Conservation (phyloP, 2,797 vertebrate genomes). For the Buceros bicornis region DNA sequence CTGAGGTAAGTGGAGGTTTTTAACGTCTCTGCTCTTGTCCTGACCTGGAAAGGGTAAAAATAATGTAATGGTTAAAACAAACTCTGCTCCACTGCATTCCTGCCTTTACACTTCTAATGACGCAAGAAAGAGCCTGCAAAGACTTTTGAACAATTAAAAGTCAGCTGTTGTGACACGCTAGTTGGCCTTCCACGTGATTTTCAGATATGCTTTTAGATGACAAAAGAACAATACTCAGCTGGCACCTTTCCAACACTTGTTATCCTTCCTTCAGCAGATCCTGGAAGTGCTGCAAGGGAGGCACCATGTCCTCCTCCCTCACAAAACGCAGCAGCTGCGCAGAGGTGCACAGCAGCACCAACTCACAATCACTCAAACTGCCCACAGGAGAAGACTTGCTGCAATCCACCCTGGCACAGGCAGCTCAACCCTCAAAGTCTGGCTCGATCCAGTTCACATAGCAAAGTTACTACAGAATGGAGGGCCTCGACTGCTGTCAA, state of each 20-base stretch:
- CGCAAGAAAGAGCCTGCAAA: not conserved
- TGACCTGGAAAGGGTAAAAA: slow-evolving; percentile 31
- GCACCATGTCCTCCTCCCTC: fast-evolving
- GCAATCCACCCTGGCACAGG: not conserved
- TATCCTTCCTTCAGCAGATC: not conserved
- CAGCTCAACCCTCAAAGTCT: not conserved
- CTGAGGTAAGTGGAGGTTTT: slow-evolving; percentile 31
- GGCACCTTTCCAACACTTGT: not conserved
- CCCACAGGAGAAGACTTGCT: not conserved
- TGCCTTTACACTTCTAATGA: not conserved
- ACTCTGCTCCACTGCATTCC: not conserved
- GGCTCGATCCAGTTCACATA: not conserved
- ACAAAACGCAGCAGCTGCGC: not conserved
- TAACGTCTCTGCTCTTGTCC: not conserved
- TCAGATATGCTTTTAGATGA: not conserved
- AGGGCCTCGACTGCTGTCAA: not conserved
- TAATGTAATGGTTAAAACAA: not conserved
- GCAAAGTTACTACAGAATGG: not conserved
- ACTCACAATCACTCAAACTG: not conserved
- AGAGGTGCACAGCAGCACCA: not conserved
- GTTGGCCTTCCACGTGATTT: not conserved
- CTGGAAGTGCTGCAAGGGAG: not conserved
- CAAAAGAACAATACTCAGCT: not conserved
- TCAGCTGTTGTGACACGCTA: not conserved
- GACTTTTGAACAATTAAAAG: not conserved